Conservation (phyloP, 2,797 vertebrate species). For the Acanthurus tractus region DNA sequence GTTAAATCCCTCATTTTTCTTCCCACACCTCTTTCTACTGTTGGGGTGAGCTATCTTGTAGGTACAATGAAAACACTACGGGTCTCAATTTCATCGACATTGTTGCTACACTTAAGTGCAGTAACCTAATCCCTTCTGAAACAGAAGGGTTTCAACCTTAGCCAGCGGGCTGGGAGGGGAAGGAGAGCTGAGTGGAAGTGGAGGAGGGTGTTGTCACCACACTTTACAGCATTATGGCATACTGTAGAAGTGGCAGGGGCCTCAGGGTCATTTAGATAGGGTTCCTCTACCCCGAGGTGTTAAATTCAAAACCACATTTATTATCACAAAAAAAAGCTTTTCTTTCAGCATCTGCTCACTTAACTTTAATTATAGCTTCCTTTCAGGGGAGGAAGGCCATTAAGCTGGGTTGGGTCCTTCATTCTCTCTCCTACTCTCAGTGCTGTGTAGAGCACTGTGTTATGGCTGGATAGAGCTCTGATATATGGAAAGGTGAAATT, state of each 20-base stretch:
- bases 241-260: constrained; percentile 78
- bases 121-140: constrained; percentile 82
- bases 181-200: constrained; percentile 57
- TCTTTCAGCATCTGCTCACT: constrained; percentile 87
- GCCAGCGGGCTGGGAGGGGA: constrained; percentile 79
- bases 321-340: constrained; percentile 82
- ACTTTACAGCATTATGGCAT: constrained; percentile 75
- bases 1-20: constrained; percentile 11
- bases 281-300: constrained; percentile 84
- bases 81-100: constrained; percentile 84
- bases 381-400: constrained; percentile 75
- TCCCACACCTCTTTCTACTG: constrained; percentile 48
- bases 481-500: constrained; percentile 62
- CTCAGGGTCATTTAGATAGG: constrained; percentile 83
- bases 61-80: constrained; percentile 86
- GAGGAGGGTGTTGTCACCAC: constrained; percentile 73
- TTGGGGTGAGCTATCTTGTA: constrained; percentile 76
- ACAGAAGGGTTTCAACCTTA: constrained; percentile 83
- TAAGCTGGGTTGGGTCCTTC: constrained; percentile 72
- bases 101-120: constrained; percentile 87
- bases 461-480: constrained; percentile 55
- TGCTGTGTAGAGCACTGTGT: constrained; percentile 45
- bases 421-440: constrained; percentile 53
- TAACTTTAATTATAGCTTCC: constrained; percentile 86
- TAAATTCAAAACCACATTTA: constrained; percentile 88